Base-by-base conservation (phyloP, 2,797 vertebrate species). In the Anolis apletophallus region DNA sequence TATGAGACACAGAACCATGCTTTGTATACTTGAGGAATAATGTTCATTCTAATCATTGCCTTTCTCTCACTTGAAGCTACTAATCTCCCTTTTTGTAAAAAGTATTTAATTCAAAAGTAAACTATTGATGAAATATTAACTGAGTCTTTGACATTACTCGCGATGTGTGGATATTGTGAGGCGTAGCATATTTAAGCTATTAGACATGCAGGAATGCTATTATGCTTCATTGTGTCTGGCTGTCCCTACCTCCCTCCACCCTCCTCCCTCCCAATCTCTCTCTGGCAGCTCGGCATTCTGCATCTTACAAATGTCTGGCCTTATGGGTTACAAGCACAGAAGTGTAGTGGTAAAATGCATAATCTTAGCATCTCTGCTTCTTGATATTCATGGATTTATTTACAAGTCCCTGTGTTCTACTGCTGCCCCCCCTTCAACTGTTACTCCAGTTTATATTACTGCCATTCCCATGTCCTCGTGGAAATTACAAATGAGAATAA, bases 121-220 rank as follows among this genome's bases (percentile, higher is more conserved):
- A 89, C 85, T 93, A 86, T 87, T 92, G 88, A 93, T 92, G 90
- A 92, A 92, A 91, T 94, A 94, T 92, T 90, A 94, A 88, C 86
- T 90, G 87, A 83, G 93, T 93, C 94, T 92, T 92, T 93, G 87
- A 91, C 92, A 92, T 93, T 91, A 91, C 83, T 87, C 90, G 87
- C 84, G 69, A 87, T 91, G 92, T 86, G 5, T 1, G 85, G 87
- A 88, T 90, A 82, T 88, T 89, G 89, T 87, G 89, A 93, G 88
- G 88, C 26, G 36, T 85, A 72, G 90, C 87, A 86, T 94, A 94
- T 94, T 97, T 94, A 95, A 95, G 95, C 94, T 95, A 97, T 98
- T 98, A 98, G 98, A 98, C 97, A 97, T 98, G 97, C 98, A 98
- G 97, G 97, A 98, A 98, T 98, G 97, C 96, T 97, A 97, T 98